Conservation (phyloP, 2,113 vertebrate genomes). For the Esox niger region DNA sequence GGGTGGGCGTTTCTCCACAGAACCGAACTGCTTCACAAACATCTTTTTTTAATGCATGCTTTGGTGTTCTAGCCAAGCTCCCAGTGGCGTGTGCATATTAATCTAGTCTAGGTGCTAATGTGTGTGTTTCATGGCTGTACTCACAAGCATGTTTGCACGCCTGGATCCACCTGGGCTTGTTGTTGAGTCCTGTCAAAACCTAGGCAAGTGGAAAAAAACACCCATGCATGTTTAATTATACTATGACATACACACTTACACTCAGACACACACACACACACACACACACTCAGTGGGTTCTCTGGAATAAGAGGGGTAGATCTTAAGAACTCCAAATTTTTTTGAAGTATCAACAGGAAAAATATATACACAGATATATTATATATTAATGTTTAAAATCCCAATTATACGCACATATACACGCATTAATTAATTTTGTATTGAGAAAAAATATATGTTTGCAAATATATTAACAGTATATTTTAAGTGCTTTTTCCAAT, state of each 20-base stretch:
- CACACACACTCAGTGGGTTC: constrained; percentile 57
- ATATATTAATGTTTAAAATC: constrained; percentile 93
- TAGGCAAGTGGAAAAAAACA: constrained; percentile 88
- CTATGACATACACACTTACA: constrained; percentile 70
- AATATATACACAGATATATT: too few relatives aligned
- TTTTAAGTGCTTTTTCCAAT: too few relatives aligned
- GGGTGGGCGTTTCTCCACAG: too few relatives aligned
- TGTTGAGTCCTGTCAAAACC: constrained; percentile 94
- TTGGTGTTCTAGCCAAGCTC: constrained; percentile 47
- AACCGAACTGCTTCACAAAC: too few relatives aligned
- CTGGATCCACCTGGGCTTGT: constrained; percentile 92
- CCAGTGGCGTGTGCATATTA: constrained; percentile 77
- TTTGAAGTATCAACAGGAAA: constrained; percentile 85
- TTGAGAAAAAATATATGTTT: too few relatives aligned
- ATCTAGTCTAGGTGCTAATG: constrained; percentile 91
- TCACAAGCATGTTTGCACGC: constrained; percentile 93
- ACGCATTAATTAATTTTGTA: too few relatives aligned
- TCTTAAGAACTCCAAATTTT: constrained; percentile 82
- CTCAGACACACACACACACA: neutral
- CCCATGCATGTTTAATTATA: constrained; percentile 98
- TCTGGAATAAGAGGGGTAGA: constrained; percentile 81
- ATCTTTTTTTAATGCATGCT: too few relatives aligned
- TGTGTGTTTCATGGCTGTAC: constrained; percentile 86
- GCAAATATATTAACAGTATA: too few relatives aligned
- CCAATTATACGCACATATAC: too few relatives aligned